phyloP scores from a whole-genome alignment of 2,797 vertebrate genomes.

The Aythya fuligula region DNA sequence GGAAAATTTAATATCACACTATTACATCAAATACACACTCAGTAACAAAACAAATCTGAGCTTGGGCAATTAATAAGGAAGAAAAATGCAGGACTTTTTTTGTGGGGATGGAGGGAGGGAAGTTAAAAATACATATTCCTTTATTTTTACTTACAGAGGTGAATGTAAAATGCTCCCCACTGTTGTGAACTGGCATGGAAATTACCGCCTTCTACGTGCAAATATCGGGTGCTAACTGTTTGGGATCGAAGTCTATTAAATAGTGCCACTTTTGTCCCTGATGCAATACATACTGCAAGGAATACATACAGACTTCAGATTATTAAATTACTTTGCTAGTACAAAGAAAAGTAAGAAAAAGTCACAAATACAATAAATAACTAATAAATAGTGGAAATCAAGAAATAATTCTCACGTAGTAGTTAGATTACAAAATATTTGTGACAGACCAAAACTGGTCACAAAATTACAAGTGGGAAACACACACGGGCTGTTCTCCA shows the following conservation, averaged over 20 bases:
- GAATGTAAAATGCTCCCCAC: slow-evolving; percentile 99
- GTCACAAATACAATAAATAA: slow-evolving; percentile 4
- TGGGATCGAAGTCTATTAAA: slow-evolving; percentile 98
- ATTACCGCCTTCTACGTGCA: slow-evolving; percentile 98
- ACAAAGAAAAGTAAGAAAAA: not conserved
- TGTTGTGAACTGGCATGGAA: slow-evolving; percentile 99
- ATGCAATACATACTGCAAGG: slow-evolving; percentile 94
- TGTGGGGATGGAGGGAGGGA: not conserved
- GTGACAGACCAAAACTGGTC: not conserved
- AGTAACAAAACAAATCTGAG: not conserved
- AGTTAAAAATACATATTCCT: not conserved
- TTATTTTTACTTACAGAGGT: slow-evolving; percentile 89
- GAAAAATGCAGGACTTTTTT: not conserved
- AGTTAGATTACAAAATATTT: not conserved
- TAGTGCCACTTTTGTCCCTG: slow-evolving; percentile 98
- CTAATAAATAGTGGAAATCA: not conserved
- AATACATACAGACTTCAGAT: slow-evolving; percentile 60
- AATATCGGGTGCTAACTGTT: slow-evolving; percentile 97
- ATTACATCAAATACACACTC: not conserved
- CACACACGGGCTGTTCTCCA: not conserved
- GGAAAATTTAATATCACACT: not conserved
- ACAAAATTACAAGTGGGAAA: not conserved
- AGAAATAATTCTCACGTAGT: not conserved
- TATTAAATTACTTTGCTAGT: slow-evolving; percentile 18
- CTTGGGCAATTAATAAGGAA: not conserved